Conservation (phyloP, 2,797 vertebrate species). For the Phataginus tricuspis region DNA sequence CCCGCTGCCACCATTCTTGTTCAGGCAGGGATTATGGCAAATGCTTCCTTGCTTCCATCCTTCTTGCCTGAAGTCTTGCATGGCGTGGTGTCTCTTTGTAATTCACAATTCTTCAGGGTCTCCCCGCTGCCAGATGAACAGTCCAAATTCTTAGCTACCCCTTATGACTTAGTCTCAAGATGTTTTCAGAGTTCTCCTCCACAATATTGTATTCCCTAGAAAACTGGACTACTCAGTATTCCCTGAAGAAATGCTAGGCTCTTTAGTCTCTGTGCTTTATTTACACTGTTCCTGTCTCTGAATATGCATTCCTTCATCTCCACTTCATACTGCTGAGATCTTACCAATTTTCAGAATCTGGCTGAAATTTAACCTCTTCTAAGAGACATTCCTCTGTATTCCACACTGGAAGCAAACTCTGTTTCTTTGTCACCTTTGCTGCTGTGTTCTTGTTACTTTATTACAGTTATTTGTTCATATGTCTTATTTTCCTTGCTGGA, state of each 20-base stretch:
- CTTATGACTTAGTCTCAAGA: not conserved
- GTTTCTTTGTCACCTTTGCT: not conserved
- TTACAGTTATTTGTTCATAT: constrained; percentile 37
- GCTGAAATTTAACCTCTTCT: not conserved
- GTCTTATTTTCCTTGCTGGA: constrained; percentile 17
- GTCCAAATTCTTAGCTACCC: not conserved
- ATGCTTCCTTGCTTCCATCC: not conserved
- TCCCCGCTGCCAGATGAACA: constrained; percentile 23
- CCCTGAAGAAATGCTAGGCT: not conserved
- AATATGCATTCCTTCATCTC: not conserved
- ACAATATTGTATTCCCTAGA: not conserved
- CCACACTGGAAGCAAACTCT: not conserved
- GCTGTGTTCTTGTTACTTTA: constrained; percentile 32
- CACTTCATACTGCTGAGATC: not conserved
- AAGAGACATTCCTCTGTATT: not conserved
- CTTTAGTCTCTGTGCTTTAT: constrained; percentile 22
- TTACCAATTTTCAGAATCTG: not conserved
- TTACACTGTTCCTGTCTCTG: not conserved
- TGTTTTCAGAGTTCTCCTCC: not conserved
- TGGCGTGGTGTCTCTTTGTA: not conserved
- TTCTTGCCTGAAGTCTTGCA: not conserved
- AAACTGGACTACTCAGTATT: not conserved
- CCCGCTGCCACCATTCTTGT: not conserved
- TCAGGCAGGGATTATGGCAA: not conserved
- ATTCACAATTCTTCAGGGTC: not conserved